phyloP scores from a whole-genome alignment of 2,797 vertebrate genomes.

The Austrolebias charrua region DNA sequence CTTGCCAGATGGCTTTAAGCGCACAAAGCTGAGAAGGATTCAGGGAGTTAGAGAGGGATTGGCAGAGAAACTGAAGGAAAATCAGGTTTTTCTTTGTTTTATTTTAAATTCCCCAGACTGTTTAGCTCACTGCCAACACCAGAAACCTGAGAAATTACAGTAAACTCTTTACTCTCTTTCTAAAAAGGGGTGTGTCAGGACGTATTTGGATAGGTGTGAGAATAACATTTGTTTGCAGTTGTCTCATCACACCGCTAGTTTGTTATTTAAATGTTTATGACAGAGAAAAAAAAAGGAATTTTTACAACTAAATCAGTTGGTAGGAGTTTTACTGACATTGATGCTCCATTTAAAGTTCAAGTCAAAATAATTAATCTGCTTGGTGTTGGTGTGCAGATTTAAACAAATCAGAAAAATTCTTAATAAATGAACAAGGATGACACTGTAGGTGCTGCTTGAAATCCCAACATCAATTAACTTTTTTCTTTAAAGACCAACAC shows the following conservation, averaged over 20 bases:
- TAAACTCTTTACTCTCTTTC: slow-evolving; percentile 45
- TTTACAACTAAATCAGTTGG: slow-evolving; percentile 39
- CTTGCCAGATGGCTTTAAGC: slow-evolving; percentile 65
- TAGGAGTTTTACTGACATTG: slow-evolving; percentile 47
- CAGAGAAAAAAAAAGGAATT: slow-evolving; percentile 37
- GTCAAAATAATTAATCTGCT: slow-evolving; percentile 43
- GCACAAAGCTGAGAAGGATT: slow-evolving; percentile 46
- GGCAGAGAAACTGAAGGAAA: slow-evolving; percentile 48
- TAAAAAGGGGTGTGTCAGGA: slow-evolving; percentile 36
- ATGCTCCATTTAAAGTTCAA: slow-evolving; percentile 54
- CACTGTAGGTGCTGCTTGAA: too few species aligned
- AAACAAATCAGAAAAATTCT: too few species aligned
- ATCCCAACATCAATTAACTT: too few species aligned
- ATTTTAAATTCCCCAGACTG: slow-evolving; percentile 62
- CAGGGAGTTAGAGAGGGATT: slow-evolving; percentile 38
- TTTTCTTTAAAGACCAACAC: too few species aligned
- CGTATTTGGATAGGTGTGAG: slow-evolving; percentile 25
- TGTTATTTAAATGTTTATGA: slow-evolving; percentile 25
- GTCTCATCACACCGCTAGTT: not conserved
- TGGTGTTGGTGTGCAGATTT: too few species aligned
- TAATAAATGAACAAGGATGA: too few species aligned
- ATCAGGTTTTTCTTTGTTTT: slow-evolving; percentile 65
- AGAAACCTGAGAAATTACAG: slow-evolving; percentile 54
- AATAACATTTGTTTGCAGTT: slow-evolving; percentile 32
- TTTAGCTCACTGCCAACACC: slow-evolving; percentile 54